Evolutionary conservation across 2,113 vertebrate species (phyloP).

Genomic region (Melanerpes aurifrons): DNA sequence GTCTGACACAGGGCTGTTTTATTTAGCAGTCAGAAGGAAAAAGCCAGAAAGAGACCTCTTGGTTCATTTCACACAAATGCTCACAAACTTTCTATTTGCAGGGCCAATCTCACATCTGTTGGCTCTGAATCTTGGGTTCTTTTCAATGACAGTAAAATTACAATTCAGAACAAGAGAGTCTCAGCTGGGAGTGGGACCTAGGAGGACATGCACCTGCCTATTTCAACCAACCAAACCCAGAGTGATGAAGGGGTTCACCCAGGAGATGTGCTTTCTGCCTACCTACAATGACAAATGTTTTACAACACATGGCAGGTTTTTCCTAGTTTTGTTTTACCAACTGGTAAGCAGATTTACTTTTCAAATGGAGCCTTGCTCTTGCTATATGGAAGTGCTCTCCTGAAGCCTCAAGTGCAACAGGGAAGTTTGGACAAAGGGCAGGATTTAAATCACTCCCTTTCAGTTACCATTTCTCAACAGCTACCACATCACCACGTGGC

Average conservation of each 20-base stretch:
- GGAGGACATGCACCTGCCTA: background rate
- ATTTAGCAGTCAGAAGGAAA: too few species aligned
- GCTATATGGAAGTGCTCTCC: background rate
- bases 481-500: background rate
- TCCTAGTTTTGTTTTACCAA: background rate
- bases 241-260: background rate
- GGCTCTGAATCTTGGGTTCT: background rate
- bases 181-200: background rate
- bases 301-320: background rate
- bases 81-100: too few species aligned
- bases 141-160: background rate
- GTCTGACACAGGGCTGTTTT: too few species aligned
- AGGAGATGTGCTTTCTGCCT: background rate
- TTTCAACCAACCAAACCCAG: background rate
- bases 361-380: background rate
- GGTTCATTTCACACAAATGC: too few species aligned
- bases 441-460: background rate
- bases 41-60: too few species aligned
- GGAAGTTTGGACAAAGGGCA: background rate
- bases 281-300: background rate
- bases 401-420: background rate
- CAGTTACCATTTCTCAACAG: background rate
- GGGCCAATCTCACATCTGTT: too few species aligned
- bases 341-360: background rate
- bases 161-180: background rate